Base-by-base conservation (phyloP, 37 sponge, comb jelly and placozoan species). In the Ephydatia muelleri region DNA sequence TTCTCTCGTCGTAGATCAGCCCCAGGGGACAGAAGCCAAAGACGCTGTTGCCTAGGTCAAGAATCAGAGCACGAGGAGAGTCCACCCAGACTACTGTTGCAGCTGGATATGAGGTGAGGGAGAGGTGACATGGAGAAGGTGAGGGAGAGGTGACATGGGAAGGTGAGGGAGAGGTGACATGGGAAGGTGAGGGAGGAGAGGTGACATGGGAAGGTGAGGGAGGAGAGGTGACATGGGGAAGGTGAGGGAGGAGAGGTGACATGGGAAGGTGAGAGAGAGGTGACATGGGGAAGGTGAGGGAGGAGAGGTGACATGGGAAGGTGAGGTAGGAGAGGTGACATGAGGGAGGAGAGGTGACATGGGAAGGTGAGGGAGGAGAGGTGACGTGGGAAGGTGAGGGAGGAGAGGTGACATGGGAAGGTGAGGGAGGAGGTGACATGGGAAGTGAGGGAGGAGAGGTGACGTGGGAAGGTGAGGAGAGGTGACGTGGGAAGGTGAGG, bases 11-110 rank as follows among this genome's bases (percentile, higher is more conserved):
- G 13, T 67, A 49, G 26, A 87, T 31, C 80, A 91, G 64, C 43
- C 73, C 64, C 1, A 90, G 49, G 31, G 94, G 94, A 29, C 88
- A 70, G 49, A 72, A 93, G 25, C 91, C 94, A 67, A 77, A 70
- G 33, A 75, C 9, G 49, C 77, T 79, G 47, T 65, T 80, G 11
- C 73, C 73, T 26, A 93, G 82, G 9, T 87, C 82, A 0, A 93
- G 76, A 39, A 83, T 34, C 34, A 94, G 70, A 23, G 86, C 83
- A 32, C 68, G 38, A 38, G 57, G 26, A 35, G 35, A 23, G 28
- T 91, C 86, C 26, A 83, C 72, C n/a, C 65, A 57, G 5, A 84
- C 30, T 6, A 93, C 77, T 30, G 70, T 78, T 30, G 90, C 88
- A 33, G 72, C 82, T 80, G 68, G 27, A 26, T 38, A 38, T 31